Base-by-base conservation (phyloP, 2,113 vertebrate genomes). In the Potamarius usumacintae region DNA sequence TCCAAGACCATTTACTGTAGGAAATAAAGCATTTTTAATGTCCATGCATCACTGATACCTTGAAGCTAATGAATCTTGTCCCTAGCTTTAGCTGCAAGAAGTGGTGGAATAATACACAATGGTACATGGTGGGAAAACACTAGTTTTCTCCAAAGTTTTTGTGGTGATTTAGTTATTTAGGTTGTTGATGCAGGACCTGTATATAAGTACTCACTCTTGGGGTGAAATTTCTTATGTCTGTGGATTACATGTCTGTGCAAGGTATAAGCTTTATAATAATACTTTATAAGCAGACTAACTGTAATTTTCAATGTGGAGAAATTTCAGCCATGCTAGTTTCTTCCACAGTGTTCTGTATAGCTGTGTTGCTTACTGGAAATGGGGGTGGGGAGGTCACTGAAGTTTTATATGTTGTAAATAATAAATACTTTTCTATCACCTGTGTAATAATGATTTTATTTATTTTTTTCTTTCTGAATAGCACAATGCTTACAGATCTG, bases 381-480 rank as follows among this genome's bases (percentile, higher is more conserved):
- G 60, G 25, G 9, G 57, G 2, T 58, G 12, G 2, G 30, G 79
- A 14, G 3, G 71, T 34, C 86, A 58, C 57, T 77, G 4, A 77
- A 58, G 25, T 85, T 90, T 90, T 86, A 58, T 90, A 87, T 82
- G 52, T 69, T 93, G 92, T 90, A 88, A 76, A 92, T 91, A 89
- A 87, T 52, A 57, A 89, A 84, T 55, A 77, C 18, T 30, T 80
- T 83, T 84, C 76, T 72, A 69, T 62, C 27, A 62, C 12, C 58
- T 53, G 57, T 60, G 14, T 67, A 57, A 63, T 52, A 15, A 12
- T 30, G 11, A 12, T 67, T 78, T 52, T 78, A 48, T 4, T 22
- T 60, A 18, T 20, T 2, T 20, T 11, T 60, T 34, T 0, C 1
- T 17, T 34, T 60, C 18, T 58, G 8, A 30, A 48, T 14, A 77